Percentiles rank a stretch among this genome's conserved stretches.
Evolutionary conservation across 2,888 invertebrate genomes (phyloP).

Genomic region (Chironomus riparius): DNA sequence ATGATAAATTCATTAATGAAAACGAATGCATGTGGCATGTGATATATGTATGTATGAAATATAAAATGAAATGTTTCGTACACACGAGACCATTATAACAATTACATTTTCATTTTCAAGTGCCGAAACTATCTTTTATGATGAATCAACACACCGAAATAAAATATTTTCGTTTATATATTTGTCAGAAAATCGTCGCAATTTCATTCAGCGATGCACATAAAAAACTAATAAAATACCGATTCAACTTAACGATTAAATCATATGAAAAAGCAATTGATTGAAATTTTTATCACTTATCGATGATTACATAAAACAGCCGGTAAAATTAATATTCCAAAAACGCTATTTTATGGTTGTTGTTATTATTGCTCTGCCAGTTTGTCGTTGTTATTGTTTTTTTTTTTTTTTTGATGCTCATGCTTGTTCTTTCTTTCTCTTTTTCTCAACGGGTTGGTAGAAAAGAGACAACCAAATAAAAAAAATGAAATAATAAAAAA

Average conservation of each 20-base stretch:
- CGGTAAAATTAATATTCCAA: slow-evolving; percentile 18
- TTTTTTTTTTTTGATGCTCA: neutral
- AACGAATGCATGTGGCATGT: too few species aligned
- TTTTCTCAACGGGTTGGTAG: neutral
- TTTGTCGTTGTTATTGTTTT: slow-evolving; percentile 1
- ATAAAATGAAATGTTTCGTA: too few species aligned
- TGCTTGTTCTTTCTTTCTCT: neutral
- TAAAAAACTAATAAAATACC: slow-evolving; percentile 21
- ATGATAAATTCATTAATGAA: neutral
- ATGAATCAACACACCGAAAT: slow-evolving; percentile 16
- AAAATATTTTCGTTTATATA: neutral
- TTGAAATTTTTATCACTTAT: slow-evolving; percentile 25
- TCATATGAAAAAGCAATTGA: slow-evolving; percentile 23
- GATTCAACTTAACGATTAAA: slow-evolving; percentile 11
- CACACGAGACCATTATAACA: slow-evolving; percentile 1
- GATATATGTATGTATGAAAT: too few species aligned
- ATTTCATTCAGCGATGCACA: neutral
- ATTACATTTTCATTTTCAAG: slow-evolving; percentile 8
- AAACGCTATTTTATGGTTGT: slow-evolving; percentile 12
- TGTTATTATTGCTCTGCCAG: neutral
- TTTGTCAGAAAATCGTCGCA: neutral
- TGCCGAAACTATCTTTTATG: slow-evolving; percentile 18
- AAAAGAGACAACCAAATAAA: neutral
- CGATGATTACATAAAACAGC: slow-evolving; percentile 21
- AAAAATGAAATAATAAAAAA: neutral